Base-by-base conservation (phyloP, 2,888 invertebrate species). In the Pristionchus exspectatus region DNA sequence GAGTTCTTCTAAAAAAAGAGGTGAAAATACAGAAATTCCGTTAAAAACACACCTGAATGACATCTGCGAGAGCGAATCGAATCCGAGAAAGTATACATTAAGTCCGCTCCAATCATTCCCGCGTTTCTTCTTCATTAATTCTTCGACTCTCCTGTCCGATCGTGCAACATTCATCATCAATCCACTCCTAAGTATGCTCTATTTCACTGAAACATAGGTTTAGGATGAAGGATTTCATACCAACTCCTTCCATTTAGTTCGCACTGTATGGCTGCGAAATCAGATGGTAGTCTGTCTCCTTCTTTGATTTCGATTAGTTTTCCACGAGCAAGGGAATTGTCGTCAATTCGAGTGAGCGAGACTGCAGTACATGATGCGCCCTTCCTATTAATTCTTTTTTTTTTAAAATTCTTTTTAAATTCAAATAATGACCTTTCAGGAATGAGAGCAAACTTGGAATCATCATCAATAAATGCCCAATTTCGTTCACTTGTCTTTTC, bases 41-140 rank as follows among this genome's bases (percentile, higher is more conserved):
- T n/a, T n/a, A n/a, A n/a, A n/a, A n/a, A n/a, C n/a, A 44, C 21
- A 88, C 88, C 88, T 97, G 94, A 97, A 97, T 16, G 97, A 97
- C 95, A 97, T 97, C 86, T 97, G 96, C 0, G 98, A 97, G 0
- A 98, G 95, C 0, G 98, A 98, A 95, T 98, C 98, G 93, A 97
- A 97, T 0, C 97, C 98, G 91, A 98, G 89, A 86, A 94, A 91
- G 90, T 90, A 92, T 33, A 93, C 93, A 69, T 92, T 90, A 38
- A 94, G 50, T 16, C 90, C 91, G 2, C 90, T 87, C 90, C 90
- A 90, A 59, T 69, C 89, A 12, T 38, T 77, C 9, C 88, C 81
- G 56, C 81, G 69, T 21, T 56, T 83, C 44, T 56, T 83, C 69
- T 81, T n/a, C 54, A 87, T 90, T 54, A 81, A 69, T 24, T 90